phyloP scores from a whole-genome alignment of 2,113 vertebrate genomes.

The Ciconia boyciana region DNA sequence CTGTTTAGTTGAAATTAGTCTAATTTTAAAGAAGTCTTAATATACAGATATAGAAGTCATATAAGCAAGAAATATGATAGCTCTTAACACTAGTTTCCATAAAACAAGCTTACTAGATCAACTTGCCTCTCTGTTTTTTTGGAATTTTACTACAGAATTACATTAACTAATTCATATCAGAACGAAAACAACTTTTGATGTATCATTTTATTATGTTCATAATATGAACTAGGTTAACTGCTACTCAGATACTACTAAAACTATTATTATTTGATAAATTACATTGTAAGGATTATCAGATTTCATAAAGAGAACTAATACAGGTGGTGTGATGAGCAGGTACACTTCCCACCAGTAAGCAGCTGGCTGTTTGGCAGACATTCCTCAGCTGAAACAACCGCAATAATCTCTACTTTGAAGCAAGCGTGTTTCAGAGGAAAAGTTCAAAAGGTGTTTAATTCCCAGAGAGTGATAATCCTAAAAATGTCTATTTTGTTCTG shows the following conservation, averaged over 20 bases:
- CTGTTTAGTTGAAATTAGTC: background rate
- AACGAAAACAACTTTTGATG: background rate
- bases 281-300: background rate
- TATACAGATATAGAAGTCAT: background rate
- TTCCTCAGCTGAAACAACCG: background rate
- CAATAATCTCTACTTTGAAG: background rate
- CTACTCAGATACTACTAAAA: background rate
- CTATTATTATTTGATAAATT: background rate
- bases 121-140: background rate
- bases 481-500: background rate
- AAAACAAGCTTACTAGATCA: background rate
- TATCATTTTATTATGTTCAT: background rate
- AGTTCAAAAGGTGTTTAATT: background rate
- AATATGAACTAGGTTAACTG: background rate
- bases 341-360: background rate
- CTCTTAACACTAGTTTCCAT: background rate
- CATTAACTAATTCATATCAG: conserved; percentile 9
- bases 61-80: background rate
- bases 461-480: background rate
- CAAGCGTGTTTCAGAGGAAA: background rate
- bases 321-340: background rate
- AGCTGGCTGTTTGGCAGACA: conserved; percentile 14
- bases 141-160: background rate
- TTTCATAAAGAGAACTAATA: background rate
- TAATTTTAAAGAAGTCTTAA: background rate